These are phyloP conservation scores for Muscidifurax raptorellus DNA, from an alignment of 1,140 invertebrate genomes.

Conservation along the genomic window DNA sequence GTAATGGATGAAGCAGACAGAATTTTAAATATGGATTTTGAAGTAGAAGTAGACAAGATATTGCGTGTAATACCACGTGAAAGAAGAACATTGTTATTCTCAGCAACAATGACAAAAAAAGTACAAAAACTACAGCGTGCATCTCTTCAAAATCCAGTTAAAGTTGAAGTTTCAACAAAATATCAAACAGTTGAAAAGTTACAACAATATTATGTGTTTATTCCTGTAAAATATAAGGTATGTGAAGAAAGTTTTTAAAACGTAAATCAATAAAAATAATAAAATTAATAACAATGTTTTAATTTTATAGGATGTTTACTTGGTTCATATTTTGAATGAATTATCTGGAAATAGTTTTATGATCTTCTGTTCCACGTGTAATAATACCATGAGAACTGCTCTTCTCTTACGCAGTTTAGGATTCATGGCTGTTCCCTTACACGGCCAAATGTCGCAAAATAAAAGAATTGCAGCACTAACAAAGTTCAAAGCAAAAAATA, in stretches of 20 bases:
- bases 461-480: constrained; percentile 93
- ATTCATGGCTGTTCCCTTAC: constrained; percentile 93
- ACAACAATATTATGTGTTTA: constrained; percentile 96
- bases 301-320: constrained; percentile 89
- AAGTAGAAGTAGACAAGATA: constrained; percentile 97
- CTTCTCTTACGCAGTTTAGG: constrained; percentile 92
- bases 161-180: constrained; percentile 96
- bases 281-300: constrained; percentile 76
- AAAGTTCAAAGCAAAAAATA: constrained; percentile 93
- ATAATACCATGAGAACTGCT: constrained; percentile 91
- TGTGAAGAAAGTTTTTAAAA: constrained; percentile 26
- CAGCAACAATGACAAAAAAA: constrained; percentile 99
- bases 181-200: constrained; percentile 99
- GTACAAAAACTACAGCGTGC: constrained; percentile 97
- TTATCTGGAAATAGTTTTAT: constrained; percentile 97
- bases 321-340: constrained; percentile 97
- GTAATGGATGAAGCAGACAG: constrained; percentile 98
- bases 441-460: constrained; percentile 98
- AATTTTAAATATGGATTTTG: constrained; percentile 97
- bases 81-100: constrained; percentile 92
- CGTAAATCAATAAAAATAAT: constrained; percentile 77
- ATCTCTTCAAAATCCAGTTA: constrained; percentile 93
- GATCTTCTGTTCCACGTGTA: constrained; percentile 97
- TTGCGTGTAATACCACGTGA: constrained; percentile 93
- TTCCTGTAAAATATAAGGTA: constrained; percentile 96